These are phyloP conservation scores for Tridacna gigas DNA, from an alignment of 2,888 invertebrate species.

Conservation along the genomic window DNA sequence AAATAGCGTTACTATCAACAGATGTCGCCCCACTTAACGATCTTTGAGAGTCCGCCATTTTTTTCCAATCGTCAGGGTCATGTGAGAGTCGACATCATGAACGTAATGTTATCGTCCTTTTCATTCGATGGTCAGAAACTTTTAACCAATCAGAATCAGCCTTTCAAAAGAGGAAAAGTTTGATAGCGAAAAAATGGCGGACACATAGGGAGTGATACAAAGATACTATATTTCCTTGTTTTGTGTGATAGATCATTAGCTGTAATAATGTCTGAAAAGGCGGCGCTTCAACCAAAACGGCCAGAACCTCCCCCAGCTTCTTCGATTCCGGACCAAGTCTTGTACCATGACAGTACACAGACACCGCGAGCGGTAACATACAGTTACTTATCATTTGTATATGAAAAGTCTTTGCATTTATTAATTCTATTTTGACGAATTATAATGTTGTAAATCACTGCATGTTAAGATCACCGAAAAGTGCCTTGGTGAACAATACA, in stretches of 20 bases:
- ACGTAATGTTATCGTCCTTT: not conserved
- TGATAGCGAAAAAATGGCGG: slow-evolving; percentile 9
- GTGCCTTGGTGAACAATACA: too few relatives aligned
- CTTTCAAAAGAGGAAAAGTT: not conserved
- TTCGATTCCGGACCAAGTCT: slow-evolving; percentile 59
- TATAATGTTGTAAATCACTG: too few relatives aligned
- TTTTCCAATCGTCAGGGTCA: slow-evolving; percentile 30
- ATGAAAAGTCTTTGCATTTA: not conserved
- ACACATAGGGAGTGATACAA: not conserved
- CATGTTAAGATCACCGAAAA: too few relatives aligned
- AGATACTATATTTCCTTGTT: not conserved
- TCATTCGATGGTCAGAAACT: slow-evolving; percentile 2
- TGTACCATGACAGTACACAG: slow-evolving; percentile 78
- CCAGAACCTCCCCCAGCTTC: slow-evolving; percentile 50
- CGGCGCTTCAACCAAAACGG: slow-evolving; percentile 49
- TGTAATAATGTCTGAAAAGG: slow-evolving; percentile 56
- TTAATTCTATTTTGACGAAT: too few relatives aligned
- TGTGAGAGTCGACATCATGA: slow-evolving; percentile 4
- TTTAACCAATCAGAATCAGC: slow-evolving; percentile 11
- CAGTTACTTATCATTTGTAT: too few relatives aligned
- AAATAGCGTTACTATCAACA: slow-evolving; percentile 71
- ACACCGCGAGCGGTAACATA: slow-evolving; percentile 73
- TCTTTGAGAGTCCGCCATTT: slow-evolving; percentile 50
- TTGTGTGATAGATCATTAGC: not conserved
- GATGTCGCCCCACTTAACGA: slow-evolving; percentile 47